Percentiles rank a stretch among this genome's conserved stretches.
These are phyloP conservation scores for Molothrus ater DNA, from an alignment of 2,797 vertebrate species.

Conservation along the genomic window DNA sequence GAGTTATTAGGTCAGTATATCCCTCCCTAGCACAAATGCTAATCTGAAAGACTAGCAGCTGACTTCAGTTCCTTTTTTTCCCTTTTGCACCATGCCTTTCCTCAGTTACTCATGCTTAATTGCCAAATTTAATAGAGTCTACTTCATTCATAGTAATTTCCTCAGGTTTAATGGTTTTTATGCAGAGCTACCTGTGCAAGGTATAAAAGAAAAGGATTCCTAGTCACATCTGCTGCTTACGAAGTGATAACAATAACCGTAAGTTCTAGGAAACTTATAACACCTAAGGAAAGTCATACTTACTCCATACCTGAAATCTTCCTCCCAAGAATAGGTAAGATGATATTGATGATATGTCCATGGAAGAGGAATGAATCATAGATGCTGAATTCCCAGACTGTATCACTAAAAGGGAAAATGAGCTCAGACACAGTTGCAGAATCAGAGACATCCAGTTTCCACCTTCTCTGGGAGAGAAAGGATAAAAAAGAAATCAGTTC, in stretches of 20 bases:
- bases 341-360: background rate
- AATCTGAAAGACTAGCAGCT: background rate
- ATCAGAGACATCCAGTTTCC: background rate
- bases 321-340: rapidly evolving
- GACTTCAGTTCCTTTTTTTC: background rate
- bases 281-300: background rate
- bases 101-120: background rate
- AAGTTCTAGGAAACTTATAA: background rate
- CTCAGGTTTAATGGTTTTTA: background rate
- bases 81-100: background rate
- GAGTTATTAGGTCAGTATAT: background rate
- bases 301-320: background rate
- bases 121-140: background rate
- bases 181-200: background rate
- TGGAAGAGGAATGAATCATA: background rate
- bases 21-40: background rate
- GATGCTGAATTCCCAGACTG: background rate
- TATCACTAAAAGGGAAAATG: background rate
- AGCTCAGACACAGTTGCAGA: background rate
- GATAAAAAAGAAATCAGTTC: background rate
- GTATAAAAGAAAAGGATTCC: background rate
- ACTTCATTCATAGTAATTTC: background rate
- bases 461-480: background rate
- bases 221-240: background rate
- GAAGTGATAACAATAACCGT: rapidly evolving